A percentile compares a stretch with the other conserved stretches of the same genome.
Conservation (phyloP, 1,140 invertebrate genomes). For the Brachionus calyciflorus region DNA sequence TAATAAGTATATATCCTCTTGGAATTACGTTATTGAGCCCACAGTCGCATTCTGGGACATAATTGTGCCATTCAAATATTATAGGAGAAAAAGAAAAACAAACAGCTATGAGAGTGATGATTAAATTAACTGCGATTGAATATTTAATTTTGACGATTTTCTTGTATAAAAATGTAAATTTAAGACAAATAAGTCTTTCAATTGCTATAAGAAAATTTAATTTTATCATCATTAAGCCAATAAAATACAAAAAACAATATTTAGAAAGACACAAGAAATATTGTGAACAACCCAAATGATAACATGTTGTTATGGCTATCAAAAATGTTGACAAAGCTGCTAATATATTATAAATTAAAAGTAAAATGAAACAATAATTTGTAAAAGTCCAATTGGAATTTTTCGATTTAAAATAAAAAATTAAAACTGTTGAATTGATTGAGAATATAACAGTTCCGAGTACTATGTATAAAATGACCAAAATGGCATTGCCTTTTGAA, state of each 20-base stretch:
- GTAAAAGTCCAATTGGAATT: constrained; percentile 2
- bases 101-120: not conserved
- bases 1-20: not conserved
- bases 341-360: constrained; percentile 11
- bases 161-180: constrained; percentile 5
- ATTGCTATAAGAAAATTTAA: constrained; percentile 2
- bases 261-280: constrained; percentile 8
- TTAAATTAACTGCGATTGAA: not conserved
- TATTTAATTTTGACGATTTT: constrained; percentile 15
- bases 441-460: constrained; percentile 24
- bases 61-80: constrained; percentile 5
- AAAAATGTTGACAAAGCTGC: constrained; percentile 9
- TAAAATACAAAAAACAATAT: constrained; percentile 31
- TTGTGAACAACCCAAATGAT: not conserved
- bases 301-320: not conserved
- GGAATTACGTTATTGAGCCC: constrained; percentile 9
- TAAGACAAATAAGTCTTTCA: constrained; percentile 18
- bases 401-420: constrained; percentile 22
- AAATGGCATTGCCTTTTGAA: not conserved
- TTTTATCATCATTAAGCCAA: constrained; percentile 24
- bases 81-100: not conserved
- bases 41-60: not conserved
- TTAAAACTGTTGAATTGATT: not conserved
- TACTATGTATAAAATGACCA: not conserved
- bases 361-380: constrained; percentile 23